These are phyloP conservation scores for Drosophila murphyi DNA, from an alignment of 1,140 invertebrate genomes.

Conservation along the genomic window DNA sequence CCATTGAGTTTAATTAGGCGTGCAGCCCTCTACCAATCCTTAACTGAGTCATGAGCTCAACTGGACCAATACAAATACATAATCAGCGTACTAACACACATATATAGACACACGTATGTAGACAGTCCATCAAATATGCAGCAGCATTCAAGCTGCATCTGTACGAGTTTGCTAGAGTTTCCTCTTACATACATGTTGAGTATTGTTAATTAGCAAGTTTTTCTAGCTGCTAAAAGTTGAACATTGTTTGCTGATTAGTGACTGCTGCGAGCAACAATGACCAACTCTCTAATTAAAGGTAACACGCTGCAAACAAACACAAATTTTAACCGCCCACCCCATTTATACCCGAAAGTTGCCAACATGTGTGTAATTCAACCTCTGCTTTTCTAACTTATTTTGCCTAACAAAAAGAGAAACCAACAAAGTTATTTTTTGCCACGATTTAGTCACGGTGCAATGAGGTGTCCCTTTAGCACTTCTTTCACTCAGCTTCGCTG, in stretches of 20 bases:
- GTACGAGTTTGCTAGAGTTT: conserved; percentile 26
- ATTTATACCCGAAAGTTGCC: conserved; percentile 6
- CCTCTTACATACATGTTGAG: conserved; percentile 24
- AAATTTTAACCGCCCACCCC: conserved; percentile 38
- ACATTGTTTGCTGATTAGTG: conserved; percentile 41
- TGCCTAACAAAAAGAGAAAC: conserved; percentile 21
- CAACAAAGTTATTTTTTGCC: conserved; percentile 45
- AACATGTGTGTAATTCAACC: conserved; percentile 18
- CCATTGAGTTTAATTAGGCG: conserved; percentile 71
- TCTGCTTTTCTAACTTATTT: conserved; percentile 47
- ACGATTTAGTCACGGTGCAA: conserved; percentile 57
- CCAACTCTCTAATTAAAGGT: conserved; percentile 50
- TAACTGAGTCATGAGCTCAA: conserved; percentile 62
- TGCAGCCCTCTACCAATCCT: conserved; percentile 46
- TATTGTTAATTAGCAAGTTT: conserved; percentile 51
- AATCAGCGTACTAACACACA: conserved; percentile 44
- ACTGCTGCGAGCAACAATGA: conserved; percentile 15
- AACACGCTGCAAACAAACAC: conserved; percentile 28
- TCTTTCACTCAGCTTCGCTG: not conserved
- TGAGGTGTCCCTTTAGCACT: conserved; percentile 10
- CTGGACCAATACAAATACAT: conserved; percentile 34
- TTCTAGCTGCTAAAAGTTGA: conserved; percentile 39
- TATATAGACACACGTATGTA: not conserved
- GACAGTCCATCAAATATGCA: conserved; percentile 49
- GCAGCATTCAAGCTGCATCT: conserved; percentile 46